Evolutionary conservation across 2,888 invertebrate genomes (phyloP).

Genomic region (Hecatera dysodea): DNA sequence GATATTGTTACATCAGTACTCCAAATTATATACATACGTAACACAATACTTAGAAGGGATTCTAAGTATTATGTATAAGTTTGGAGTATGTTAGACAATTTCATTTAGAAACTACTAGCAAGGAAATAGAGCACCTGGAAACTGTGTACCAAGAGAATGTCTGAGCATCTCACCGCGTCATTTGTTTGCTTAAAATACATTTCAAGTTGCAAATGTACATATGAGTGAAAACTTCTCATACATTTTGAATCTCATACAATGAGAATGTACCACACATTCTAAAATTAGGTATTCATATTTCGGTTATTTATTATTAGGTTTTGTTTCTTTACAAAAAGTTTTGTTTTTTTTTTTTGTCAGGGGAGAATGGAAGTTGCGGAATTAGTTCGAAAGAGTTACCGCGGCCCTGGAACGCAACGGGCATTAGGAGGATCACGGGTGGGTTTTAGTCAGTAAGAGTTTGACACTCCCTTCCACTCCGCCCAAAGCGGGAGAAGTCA

Average conservation of each 20-base stretch:
- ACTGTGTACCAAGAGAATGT: neutral
- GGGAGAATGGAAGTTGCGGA: no score
- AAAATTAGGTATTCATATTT: neutral
- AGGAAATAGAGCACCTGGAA: slow-evolving; percentile 1
- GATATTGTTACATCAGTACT: no score
- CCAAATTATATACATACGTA: no score
- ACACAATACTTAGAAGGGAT: neutral
- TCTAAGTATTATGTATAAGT: slow-evolving; percentile 12
- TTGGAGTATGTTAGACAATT: slow-evolving; percentile 26
- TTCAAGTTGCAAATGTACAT: neutral
- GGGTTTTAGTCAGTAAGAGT: no score
- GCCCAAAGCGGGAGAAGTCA: no score
- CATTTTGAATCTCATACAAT: neutral
- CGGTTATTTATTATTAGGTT: no score
- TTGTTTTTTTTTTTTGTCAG: no score
- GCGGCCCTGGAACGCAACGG: no score
- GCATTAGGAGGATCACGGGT: no score
- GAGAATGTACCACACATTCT: neutral
- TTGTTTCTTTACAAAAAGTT: no score
- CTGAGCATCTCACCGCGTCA: neutral
- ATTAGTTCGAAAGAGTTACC: no score
- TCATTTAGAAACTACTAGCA: slow-evolving; percentile 33
- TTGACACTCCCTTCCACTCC: no score
- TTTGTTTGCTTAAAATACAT: neutral
- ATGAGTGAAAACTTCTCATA: neutral